Conservation (phyloP, 2,888 invertebrate species). For the Acanthacorydalis orientalis region DNA sequence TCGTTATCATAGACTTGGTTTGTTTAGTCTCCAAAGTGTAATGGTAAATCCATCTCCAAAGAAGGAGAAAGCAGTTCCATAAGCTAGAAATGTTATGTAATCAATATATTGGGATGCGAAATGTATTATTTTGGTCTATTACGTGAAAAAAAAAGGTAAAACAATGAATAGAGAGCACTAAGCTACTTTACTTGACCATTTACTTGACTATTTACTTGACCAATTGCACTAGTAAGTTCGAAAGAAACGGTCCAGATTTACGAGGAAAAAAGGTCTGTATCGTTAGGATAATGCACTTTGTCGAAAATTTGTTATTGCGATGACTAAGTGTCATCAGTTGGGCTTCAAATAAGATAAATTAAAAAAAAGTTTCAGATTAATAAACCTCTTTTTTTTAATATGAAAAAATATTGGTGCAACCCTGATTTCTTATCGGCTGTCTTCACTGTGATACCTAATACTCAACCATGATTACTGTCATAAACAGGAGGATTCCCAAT, state of each 20-base stretch:
- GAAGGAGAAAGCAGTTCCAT: neutral
- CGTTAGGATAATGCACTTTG: neutral
- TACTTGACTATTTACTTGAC: too few species aligned
- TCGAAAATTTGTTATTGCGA: neutral
- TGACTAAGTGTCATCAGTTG: conserved; percentile 3
- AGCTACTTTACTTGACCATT: neutral
- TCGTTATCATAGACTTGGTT: too few species aligned
- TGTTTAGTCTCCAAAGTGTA: too few species aligned
- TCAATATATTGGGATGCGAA: neutral
- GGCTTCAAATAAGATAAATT: too few species aligned
- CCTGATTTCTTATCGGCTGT: too few species aligned
- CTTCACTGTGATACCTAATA: too few species aligned
- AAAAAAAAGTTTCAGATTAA: too few species aligned
- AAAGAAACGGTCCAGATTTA: neutral
- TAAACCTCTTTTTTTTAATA: too few species aligned
- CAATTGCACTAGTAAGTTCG: neutral
- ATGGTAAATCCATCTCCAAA: neutral
- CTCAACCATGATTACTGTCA: too few species aligned
- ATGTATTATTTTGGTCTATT: neutral
- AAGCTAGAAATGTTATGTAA: neutral
- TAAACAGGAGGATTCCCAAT: too few species aligned
- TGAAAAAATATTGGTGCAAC: too few species aligned
- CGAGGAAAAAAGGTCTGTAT: neutral
- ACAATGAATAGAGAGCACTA: neutral
- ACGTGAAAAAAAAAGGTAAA: neutral